A percentile compares a stretch with the other conserved stretches of the same genome.
Evolutionary conservation across 2,113 vertebrate species (phyloP).

Genomic region (Scalopus aquaticus): DNA sequence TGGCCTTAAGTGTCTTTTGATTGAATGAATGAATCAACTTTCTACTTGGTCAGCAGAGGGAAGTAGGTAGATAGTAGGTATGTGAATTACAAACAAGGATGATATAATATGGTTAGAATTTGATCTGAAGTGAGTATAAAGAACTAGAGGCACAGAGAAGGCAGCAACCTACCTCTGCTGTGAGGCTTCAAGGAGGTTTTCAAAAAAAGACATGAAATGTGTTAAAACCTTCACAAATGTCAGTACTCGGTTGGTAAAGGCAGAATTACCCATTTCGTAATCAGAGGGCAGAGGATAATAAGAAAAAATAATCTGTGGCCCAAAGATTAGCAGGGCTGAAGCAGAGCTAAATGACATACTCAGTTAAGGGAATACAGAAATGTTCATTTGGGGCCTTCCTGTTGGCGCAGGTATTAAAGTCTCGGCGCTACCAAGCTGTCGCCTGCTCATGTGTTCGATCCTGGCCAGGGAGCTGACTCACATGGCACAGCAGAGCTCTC

Average conservation of each 20-base stretch:
- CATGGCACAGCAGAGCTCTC: no score
- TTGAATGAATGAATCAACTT: neutral
- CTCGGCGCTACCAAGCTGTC: no score
- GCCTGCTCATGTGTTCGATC: no score
- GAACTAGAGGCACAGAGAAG: neutral
- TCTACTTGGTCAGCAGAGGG: neutral
- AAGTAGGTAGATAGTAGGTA: neutral
- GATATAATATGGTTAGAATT: neutral
- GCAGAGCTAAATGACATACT: neutral
- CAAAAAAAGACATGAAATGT: neutral
- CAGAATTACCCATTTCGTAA: neutral
- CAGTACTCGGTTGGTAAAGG: accelerated
- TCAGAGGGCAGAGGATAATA: neutral
- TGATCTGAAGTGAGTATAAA: neutral
- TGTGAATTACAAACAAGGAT: neutral
- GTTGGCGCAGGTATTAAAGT: no score
- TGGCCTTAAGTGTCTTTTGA: neutral
- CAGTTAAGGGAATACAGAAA: no score
- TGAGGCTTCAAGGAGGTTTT: neutral
- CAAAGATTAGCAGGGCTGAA: neutral
- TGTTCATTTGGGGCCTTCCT: neutral
- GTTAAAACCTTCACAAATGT: neutral
- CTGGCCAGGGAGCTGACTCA: no score
- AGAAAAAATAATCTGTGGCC: neutral
- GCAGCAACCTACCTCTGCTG: neutral